Conservation (phyloP, 2,888 invertebrate species). For the Biston stratarius region DNA sequence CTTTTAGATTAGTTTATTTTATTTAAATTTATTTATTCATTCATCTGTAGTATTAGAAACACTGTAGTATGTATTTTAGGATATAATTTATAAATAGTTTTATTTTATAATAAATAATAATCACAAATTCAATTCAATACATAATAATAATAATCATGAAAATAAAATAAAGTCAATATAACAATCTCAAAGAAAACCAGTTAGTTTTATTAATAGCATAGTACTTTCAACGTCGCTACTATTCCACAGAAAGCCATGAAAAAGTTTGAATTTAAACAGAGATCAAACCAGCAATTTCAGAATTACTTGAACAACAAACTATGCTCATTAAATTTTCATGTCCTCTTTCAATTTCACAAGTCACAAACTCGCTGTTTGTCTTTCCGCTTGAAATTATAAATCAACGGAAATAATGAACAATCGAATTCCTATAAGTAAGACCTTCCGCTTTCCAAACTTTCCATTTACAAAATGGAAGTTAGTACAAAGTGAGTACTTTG, state of each 20-base stretch:
- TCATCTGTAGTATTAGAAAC: no score
- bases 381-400: constrained; percentile 24
- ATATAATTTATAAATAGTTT: no score
- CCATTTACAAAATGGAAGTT: constrained; percentile 20
- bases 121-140: no score
- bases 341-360: constrained; percentile 7
- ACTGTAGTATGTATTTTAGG: no score
- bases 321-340: background rate
- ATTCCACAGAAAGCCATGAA: background rate
- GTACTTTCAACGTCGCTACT: background rate
- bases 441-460: constrained; percentile 19
- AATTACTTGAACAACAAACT: background rate
- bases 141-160: no score
- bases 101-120: no score
- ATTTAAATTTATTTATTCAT: no score
- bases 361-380: constrained; percentile 8
- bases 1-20: no score
- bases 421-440: constrained; percentile 10
- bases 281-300: background rate
- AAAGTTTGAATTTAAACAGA: constrained; percentile 1
- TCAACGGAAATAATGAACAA: constrained; percentile 22
- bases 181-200: no score
- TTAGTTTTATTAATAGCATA: background rate
- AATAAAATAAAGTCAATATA: no score
- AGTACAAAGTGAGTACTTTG: constrained; percentile 14